These are phyloP conservation scores for Kryptolebias ocellatus DNA, from an alignment of 2,797 vertebrate genomes.

Conservation along the genomic window DNA sequence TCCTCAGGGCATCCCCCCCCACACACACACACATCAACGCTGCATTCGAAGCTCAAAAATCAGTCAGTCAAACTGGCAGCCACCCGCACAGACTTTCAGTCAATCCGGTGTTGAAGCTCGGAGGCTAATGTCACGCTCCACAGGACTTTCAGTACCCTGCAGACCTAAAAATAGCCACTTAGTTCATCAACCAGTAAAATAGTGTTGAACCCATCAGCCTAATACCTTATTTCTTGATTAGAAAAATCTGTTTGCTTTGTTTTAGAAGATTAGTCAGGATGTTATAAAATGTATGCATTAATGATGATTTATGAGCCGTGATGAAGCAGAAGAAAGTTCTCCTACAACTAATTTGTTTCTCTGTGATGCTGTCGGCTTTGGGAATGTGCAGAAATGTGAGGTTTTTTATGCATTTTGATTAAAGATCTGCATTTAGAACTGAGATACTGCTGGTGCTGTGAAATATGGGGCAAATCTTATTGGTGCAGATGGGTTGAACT, in stretches of 20 bases:
- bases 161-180: constrained; percentile 16
- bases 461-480: too few species aligned
- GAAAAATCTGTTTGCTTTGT: too few species aligned
- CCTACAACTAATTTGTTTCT: too few species aligned
- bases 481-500: too few species aligned
- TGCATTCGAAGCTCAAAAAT: constrained; percentile 39
- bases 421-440: too few species aligned
- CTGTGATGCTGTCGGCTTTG: too few species aligned
- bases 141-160: constrained; percentile 3
- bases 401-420: too few species aligned
- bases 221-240: background rate
- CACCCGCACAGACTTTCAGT: constrained; percentile 17
- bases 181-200: constrained; percentile 34
- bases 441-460: too few species aligned
- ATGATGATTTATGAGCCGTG: too few species aligned
- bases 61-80: constrained; percentile 47
- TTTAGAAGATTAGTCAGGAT: background rate
- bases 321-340: too few species aligned
- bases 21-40: background rate
- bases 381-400: background rate
- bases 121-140: constrained; percentile 46
- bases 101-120: constrained; percentile 36
- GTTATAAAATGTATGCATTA: too few species aligned
- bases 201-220: constrained; percentile 1
- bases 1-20: constrained; percentile 27